A percentile compares a stretch with the other conserved stretches of the same genome.
phyloP scores from a whole-genome alignment of 2,113 vertebrate species.

The Xiphophorus maculatus region DNA sequence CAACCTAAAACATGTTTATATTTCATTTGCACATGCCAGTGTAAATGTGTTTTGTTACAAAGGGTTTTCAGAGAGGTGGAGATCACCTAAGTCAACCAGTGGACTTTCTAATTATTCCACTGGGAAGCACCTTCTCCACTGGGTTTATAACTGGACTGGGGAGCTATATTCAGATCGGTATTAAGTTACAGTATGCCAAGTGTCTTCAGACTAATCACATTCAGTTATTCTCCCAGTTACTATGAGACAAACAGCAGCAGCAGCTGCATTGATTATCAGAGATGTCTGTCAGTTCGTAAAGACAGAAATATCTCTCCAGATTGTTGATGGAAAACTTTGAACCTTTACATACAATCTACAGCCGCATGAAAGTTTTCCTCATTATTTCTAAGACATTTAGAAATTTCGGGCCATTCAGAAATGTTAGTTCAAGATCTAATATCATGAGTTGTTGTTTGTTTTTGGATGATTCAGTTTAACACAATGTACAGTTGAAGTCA shows the following conservation, averaged over 20 bases:
- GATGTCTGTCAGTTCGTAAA: background rate
- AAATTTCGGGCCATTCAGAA: background rate
- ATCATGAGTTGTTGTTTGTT: too few species aligned
- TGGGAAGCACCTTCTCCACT: slow-evolving; percentile 73
- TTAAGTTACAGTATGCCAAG: slow-evolving; percentile 85
- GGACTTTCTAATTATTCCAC: slow-evolving; percentile 72
- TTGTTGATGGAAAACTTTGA: background rate
- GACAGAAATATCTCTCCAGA: background rate
- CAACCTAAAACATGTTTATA: background rate
- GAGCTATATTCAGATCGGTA: slow-evolving; percentile 83
- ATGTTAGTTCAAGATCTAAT: background rate
- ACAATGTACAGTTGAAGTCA: too few species aligned
- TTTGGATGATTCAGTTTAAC: too few species aligned
- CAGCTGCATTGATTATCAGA: background rate
- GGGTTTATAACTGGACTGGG: slow-evolving; percentile 69
- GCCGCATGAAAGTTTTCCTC: background rate
- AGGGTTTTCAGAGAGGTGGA: slow-evolving; percentile 69
- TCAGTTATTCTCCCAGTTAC: slow-evolving; percentile 54
- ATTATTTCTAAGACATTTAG: background rate
- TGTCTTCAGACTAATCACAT: slow-evolving; percentile 84
- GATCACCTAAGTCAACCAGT: slow-evolving; percentile 49
- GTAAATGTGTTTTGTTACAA: background rate
- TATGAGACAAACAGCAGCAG: slow-evolving; percentile 20
- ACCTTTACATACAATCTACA: background rate
- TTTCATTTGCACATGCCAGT: background rate